phyloP scores from a whole-genome alignment of 2,797 vertebrate species.

The Micrastur ruficollis region DNA sequence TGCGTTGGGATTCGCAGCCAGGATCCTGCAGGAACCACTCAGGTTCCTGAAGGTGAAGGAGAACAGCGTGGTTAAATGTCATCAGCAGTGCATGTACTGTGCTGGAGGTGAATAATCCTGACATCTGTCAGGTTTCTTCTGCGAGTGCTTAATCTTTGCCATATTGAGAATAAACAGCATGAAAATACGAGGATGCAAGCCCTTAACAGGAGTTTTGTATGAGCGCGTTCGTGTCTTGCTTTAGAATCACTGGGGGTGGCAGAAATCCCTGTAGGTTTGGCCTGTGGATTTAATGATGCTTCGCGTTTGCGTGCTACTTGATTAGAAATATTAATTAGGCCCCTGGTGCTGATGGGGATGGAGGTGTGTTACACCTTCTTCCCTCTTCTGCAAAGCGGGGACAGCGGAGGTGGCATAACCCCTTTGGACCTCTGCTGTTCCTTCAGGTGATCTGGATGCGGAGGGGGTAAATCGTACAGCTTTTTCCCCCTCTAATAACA shows the following conservation, averaged over 20 bases:
- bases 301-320: not conserved
- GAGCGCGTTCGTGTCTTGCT: not conserved
- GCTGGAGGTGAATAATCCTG: not conserved
- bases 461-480: not conserved
- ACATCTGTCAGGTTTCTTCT: not conserved
- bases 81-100: accelerated
- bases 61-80: not conserved
- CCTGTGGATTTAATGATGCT: not conserved
- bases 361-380: not conserved
- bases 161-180: not conserved
- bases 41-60: not conserved
- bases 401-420: not conserved
- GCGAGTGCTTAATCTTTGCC: not conserved
- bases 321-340: not conserved
- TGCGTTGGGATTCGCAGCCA: accelerated
- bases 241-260: not conserved
- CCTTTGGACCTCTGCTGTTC: not conserved
- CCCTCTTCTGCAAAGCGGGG: not conserved
- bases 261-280: slow-evolving; percentile 4
- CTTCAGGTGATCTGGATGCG: not conserved
- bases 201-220: not conserved
- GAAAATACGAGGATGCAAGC: not conserved
- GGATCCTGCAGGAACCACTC: not conserved
- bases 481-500: not conserved
- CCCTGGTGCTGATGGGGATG: not conserved